phyloP scores from a whole-genome alignment of 1,140 invertebrate species.

The Agraylea sexmaculata region DNA sequence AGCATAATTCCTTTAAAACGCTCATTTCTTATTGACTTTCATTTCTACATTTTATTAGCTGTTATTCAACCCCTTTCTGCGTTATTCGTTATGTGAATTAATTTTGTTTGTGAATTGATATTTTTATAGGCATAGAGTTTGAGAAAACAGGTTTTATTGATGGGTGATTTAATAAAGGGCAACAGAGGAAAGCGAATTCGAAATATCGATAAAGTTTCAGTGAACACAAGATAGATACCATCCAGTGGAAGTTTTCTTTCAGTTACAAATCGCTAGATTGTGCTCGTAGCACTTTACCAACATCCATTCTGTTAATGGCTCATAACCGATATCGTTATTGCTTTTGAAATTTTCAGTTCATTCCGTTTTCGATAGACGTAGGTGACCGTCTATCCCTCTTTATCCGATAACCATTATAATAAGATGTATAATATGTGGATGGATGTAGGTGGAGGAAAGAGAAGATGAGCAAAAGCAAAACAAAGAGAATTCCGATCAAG shows the following conservation, averaged over 20 bases:
- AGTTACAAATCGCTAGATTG: conserved; percentile 3
- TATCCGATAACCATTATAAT: too few relatives aligned
- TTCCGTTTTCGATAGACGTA: too few relatives aligned
- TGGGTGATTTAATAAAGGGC: conserved; percentile 21
- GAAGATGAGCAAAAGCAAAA: too few relatives aligned
- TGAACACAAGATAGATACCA: too few relatives aligned
- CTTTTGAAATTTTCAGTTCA: conserved; percentile 15
- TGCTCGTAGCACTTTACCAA: conserved; percentile 9
- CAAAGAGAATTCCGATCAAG: too few relatives aligned
- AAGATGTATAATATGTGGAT: too few relatives aligned
- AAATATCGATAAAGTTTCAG: conserved; percentile 22
- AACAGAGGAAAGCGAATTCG: conserved; percentile 19
- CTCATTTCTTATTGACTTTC: too few relatives aligned
- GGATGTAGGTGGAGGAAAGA: too few relatives aligned
- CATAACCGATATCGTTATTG: conserved; percentile 20
- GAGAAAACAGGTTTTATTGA: conserved; percentile 17
- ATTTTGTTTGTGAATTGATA: not conserved
- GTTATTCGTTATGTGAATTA: conserved; percentile 1
- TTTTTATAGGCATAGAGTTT: conserved; percentile 3
- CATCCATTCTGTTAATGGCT: conserved; percentile 21
- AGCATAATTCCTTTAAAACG: too few relatives aligned
- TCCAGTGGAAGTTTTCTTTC: conserved; percentile 10
- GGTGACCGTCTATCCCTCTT: too few relatives aligned
- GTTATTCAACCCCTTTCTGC: too few relatives aligned
- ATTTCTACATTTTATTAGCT: too few relatives aligned